phyloP scores from a whole-genome alignment of 2,113 vertebrate species.

The Caloenas nicobarica region DNA sequence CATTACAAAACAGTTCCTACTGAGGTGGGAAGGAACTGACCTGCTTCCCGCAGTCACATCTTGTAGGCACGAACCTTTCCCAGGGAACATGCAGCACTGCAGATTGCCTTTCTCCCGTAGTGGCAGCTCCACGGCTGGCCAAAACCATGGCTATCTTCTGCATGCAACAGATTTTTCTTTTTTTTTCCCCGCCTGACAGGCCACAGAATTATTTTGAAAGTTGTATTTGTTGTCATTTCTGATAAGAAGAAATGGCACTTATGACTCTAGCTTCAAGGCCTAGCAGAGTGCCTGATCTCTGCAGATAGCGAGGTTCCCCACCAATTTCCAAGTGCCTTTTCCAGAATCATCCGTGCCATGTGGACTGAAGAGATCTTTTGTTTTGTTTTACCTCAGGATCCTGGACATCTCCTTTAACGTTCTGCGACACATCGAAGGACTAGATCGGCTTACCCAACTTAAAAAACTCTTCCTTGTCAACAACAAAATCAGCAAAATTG shows the following conservation, averaged over 20 bases:
- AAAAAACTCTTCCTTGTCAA: conserved; percentile 97
- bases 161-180: too few relatives aligned
- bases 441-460: conserved; percentile 85
- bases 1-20: not conserved
- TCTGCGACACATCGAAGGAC: conserved; percentile 90
- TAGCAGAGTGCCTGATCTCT: not conserved
- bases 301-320: not conserved
- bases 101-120: not conserved
- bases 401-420: conserved; percentile 96
- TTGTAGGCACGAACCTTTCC: not conserved
- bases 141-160: not conserved
- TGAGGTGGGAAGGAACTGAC: not conserved
- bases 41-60: not conserved
- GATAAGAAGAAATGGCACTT: not conserved
- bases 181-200: not conserved
- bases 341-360: not conserved
- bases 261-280: not conserved
- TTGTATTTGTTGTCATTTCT: not conserved
- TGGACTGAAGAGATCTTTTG: not conserved
- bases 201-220: not conserved
- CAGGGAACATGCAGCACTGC: not conserved
- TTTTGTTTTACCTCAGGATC: conserved; percentile 76
- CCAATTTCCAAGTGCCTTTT: not conserved
- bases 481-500: conserved; percentile 92
- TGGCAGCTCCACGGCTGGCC: not conserved